Evolutionary conservation across 2,888 invertebrate genomes (phyloP).

Genomic region (Cetonia aurata): DNA sequence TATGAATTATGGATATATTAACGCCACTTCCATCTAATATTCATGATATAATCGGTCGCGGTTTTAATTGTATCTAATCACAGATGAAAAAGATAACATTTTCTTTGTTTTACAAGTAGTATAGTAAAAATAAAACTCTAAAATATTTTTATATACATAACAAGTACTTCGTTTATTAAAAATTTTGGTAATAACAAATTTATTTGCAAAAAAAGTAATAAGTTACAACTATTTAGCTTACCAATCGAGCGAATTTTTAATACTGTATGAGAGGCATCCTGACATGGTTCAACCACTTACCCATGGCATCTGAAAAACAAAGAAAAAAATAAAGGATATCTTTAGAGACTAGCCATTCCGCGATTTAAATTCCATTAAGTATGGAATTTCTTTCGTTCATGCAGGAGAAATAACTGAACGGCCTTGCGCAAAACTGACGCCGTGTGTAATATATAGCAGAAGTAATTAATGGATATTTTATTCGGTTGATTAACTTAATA

Average conservation of each 20-base stretch:
- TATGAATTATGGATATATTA: slow-evolving; percentile 5
- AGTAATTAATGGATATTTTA: slow-evolving; percentile 41
- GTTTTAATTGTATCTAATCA: no score
- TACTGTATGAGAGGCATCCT: slow-evolving; percentile 43
- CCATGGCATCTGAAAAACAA: slow-evolving; percentile 86
- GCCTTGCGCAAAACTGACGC: slow-evolving; percentile 33
- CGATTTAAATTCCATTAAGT: slow-evolving; percentile 31
- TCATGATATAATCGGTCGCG: no score
- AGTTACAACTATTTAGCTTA: slow-evolving; percentile 34
- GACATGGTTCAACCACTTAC: slow-evolving; percentile 71
- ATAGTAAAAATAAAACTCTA: slow-evolving; percentile 4
- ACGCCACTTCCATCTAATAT: slow-evolving; percentile 11
- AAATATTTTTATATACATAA: slow-evolving; percentile 11
- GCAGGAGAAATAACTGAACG: slow-evolving; percentile 26
- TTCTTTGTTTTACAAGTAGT: no score
- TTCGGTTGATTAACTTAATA: slow-evolving; percentile 44
- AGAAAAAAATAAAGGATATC: slow-evolving; percentile 53
- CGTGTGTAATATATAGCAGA: slow-evolving; percentile 18
- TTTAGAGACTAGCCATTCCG: slow-evolving; percentile 28
- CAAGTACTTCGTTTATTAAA: slow-evolving; percentile 12
- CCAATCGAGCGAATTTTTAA: slow-evolving; percentile 26
- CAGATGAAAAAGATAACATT: no score
- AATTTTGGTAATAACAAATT: background rate
- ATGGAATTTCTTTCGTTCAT: slow-evolving; percentile 33
- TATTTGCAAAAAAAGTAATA: background rate